Conservation (phyloP, 2,797 vertebrate species). For the Picus viridis region DNA sequence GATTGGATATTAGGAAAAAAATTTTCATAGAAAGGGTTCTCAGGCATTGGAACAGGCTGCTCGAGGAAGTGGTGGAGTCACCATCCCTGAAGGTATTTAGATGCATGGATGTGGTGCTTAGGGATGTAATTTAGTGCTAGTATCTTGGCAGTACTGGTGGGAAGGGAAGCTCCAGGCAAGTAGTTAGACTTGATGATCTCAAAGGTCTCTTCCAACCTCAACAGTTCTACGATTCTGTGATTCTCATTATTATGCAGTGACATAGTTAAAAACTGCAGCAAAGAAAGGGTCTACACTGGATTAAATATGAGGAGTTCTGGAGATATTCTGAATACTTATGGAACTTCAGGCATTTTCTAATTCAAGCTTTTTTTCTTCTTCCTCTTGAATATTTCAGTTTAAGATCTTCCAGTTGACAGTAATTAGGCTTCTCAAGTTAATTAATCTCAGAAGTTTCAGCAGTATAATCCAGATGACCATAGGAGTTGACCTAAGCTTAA, state of each 20-base stretch:
- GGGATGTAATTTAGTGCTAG: too few relatives aligned
- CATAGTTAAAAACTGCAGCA: neutral
- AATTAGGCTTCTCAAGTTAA: conserved; percentile 19
- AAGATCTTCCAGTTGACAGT: neutral
- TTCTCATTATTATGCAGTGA: neutral
- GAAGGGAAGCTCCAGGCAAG: too few relatives aligned
- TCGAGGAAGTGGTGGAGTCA: too few relatives aligned
- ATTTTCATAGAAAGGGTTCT: too few relatives aligned
- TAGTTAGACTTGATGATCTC: too few relatives aligned
- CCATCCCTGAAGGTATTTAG: too few relatives aligned
- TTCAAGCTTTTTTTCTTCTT: neutral
- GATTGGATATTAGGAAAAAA: too few relatives aligned
- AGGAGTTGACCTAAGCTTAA: neutral
- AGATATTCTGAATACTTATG: neutral
- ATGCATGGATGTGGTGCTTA: too few relatives aligned
- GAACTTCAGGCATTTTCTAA: neutral
- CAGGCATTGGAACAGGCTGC: too few relatives aligned
- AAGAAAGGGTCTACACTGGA: neutral
- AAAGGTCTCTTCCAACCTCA: too few relatives aligned
- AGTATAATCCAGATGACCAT: neutral
- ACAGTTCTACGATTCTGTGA: neutral
- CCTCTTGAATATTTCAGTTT: neutral
- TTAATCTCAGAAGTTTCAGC: conserved; percentile 1
- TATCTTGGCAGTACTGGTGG: too few relatives aligned
- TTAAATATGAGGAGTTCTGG: neutral